Percentiles rank a stretch among this genome's conserved stretches.
Conservation (phyloP, 2,888 invertebrate genomes). For the Ormyrus labotus region DNA sequence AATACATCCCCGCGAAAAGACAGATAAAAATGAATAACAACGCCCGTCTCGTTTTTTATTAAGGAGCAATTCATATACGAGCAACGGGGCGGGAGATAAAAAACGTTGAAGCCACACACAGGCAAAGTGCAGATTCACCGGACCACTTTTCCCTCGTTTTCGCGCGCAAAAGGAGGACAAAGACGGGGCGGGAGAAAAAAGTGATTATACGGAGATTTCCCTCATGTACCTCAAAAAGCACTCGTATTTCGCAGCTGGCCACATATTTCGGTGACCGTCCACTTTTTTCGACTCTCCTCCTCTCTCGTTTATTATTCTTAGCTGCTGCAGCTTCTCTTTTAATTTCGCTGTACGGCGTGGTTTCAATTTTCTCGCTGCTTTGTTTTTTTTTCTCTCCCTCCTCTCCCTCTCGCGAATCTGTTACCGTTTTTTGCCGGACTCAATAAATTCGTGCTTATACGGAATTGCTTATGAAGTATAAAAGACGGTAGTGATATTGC, state of each 20-base stretch:
- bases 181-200: constrained; percentile 8
- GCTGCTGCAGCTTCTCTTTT: too few relatives aligned
- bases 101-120: constrained; percentile 3
- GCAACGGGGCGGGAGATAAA: constrained; percentile 1
- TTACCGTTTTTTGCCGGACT: too few relatives aligned
- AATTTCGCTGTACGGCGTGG: too few relatives aligned
- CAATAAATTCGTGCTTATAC: neutral
- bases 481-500: too few relatives aligned
- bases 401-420: too few relatives aligned
- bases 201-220: constrained; percentile 33
- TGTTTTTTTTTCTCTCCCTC: too few relatives aligned
- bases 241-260: constrained; percentile 10
- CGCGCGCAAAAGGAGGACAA: neutral
- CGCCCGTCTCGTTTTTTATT: constrained; percentile 3
- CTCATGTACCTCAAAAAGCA: constrained; percentile 16
- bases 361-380: too few relatives aligned
- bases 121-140: neutral
- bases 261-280: neutral
- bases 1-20: constrained; percentile 11
- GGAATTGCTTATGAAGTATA: constrained; percentile 1
- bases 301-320: neutral
- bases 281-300: neutral
- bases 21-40: neutral
- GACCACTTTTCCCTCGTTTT: neutral
- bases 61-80: constrained; percentile 23